A percentile compares a stretch with the other conserved stretches of the same genome.
phyloP scores from a whole-genome alignment of 2,797 vertebrate species.

The Halcyon leucocephala region DNA sequence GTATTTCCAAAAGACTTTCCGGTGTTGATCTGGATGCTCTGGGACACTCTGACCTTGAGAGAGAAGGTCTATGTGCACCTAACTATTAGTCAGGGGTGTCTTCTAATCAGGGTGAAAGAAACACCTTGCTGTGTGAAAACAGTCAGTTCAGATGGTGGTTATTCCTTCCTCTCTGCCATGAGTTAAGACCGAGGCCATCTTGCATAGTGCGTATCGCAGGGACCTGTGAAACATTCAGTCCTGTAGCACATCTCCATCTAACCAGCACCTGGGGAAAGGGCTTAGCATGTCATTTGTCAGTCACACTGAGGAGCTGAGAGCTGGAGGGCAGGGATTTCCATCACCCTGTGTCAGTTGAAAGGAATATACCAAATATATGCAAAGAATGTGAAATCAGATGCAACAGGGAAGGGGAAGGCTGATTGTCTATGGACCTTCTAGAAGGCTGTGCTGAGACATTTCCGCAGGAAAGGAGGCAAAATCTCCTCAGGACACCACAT shows the following conservation, averaged over 20 bases:
- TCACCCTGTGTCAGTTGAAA: not conserved
- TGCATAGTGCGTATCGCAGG: fast-evolving
- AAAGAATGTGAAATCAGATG: not conserved
- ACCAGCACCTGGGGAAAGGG: not conserved
- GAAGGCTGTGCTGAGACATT: not conserved
- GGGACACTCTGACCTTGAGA: not conserved
- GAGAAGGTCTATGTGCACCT: not conserved
- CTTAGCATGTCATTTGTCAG: fast-evolving
- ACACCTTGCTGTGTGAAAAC: not conserved
- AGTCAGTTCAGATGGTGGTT: not conserved
- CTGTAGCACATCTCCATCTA: not conserved
- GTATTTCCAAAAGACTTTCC: not conserved
- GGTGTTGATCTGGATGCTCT: not conserved
- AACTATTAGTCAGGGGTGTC: not conserved
- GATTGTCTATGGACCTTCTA: not conserved
- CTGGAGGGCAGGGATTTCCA: not conserved
- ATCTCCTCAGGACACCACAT: fast-evolving
- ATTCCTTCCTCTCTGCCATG: not conserved
- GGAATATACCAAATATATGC: not conserved
- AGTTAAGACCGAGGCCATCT: not conserved
- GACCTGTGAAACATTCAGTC: fast-evolving
- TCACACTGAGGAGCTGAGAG: fast-evolving
- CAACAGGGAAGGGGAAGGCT: not conserved
- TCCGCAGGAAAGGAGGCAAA: not conserved
- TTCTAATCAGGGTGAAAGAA: not conserved